Percentiles rank a stretch among this genome's conserved stretches.
Evolutionary conservation across 2,113 vertebrate species (phyloP).

Genomic region (Atlantisia rogersi): DNA sequence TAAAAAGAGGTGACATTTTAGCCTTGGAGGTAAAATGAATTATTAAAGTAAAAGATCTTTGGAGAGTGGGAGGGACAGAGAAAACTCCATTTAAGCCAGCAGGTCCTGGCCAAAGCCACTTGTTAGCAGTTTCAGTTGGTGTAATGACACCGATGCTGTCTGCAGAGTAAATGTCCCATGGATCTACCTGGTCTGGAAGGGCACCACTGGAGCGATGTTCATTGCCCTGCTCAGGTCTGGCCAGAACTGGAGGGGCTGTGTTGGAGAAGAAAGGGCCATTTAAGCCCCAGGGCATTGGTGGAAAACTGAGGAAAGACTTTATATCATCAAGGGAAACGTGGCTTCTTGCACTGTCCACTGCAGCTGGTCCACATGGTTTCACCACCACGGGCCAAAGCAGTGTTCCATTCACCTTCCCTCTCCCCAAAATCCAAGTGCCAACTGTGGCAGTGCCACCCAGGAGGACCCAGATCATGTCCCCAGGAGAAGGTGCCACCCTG

Average conservation of each 20-base stretch:
- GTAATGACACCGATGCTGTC: background rate
- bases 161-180: background rate
- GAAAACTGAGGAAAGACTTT: background rate
- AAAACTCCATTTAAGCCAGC: background rate
- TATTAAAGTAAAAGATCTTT: background rate
- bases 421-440: background rate
- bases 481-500: background rate
- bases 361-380: background rate
- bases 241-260: background rate
- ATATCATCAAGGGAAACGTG: background rate
- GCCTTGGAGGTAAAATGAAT: background rate
- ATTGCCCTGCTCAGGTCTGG: background rate
- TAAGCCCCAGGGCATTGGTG: background rate
- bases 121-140: background rate
- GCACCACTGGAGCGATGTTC: fast-evolving
- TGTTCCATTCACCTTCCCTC: fast-evolving
- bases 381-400: fast-evolving
- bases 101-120: background rate
- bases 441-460: background rate
- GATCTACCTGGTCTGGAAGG: background rate
- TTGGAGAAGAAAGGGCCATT: fast-evolving
- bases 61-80: background rate
- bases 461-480: background rate
- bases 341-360: background rate
- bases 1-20: background rate